A percentile compares a stretch with the other conserved stretches of the same genome.
Conservation (phyloP, 2,113 vertebrate genomes). For the Girardinichthys multiradiatus region DNA sequence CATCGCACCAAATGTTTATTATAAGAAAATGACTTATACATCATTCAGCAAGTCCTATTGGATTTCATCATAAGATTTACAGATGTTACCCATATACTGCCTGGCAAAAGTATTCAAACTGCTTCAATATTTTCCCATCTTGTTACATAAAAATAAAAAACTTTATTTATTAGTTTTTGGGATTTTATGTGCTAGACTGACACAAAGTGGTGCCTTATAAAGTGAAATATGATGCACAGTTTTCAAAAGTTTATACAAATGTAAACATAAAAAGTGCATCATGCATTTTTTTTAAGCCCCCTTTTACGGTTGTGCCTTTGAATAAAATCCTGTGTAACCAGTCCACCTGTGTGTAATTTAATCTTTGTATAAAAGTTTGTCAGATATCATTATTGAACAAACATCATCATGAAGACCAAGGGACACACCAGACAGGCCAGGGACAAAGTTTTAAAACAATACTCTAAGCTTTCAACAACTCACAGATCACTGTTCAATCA, state of each 20-base stretch:
- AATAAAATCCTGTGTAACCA: background rate
- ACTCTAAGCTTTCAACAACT: background rate
- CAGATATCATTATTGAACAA: background rate
- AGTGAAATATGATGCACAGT: background rate
- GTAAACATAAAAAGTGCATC: background rate
- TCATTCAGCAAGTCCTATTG: conserved; percentile 3
- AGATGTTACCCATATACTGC: background rate
- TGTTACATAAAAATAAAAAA: background rate
- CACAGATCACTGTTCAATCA: background rate
- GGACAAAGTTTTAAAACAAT: background rate
- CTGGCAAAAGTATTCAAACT: background rate
- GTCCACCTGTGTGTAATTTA: background rate
- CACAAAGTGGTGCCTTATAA: background rate
- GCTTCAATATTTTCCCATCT: background rate
- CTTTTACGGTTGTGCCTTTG: background rate
- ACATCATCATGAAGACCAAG: background rate
- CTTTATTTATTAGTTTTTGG: background rate
- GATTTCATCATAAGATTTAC: conserved; percentile 2
- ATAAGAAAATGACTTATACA: conserved; percentile 19
- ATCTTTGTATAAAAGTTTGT: background rate
- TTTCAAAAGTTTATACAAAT: background rate
- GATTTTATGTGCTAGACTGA: background rate
- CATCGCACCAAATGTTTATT: conserved; percentile 19
- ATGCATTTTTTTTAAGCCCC: background rate
- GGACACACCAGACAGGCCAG: background rate